Conservation (phyloP, 2,797 vertebrate genomes). For the Epinephelus awoara region DNA sequence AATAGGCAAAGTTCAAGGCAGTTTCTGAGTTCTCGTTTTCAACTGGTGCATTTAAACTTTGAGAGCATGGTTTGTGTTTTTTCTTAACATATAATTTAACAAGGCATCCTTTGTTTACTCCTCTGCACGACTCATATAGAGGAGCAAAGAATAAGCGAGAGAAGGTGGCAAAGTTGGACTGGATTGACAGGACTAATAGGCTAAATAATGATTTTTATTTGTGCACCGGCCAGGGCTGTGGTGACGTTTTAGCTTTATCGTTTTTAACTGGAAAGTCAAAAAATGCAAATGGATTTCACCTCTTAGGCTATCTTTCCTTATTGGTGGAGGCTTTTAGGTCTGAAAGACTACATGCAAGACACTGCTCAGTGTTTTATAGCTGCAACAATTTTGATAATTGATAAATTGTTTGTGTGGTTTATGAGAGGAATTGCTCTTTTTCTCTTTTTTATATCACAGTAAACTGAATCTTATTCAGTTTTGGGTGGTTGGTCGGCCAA, state of each 20-base stretch:
- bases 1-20: neutral
- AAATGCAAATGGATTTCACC: neutral
- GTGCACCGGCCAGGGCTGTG: neutral
- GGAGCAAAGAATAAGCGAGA: neutral
- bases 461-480: neutral
- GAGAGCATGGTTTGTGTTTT: neutral
- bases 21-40: neutral
- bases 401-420: neutral
- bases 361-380: neutral
- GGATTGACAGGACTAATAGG: constrained; percentile 15
- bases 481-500: neutral
- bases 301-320: neutral
- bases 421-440: neutral
- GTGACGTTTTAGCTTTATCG: neutral
- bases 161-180: neutral
- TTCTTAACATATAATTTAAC: constrained; percentile 7
- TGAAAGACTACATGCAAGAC: neutral
- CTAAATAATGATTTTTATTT: constrained; percentile 20
- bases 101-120: neutral
- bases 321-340: neutral
- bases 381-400: neutral
- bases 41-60: neutral
- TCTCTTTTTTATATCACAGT: neutral
- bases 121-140: neutral
- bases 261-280: neutral